Evolutionary conservation across 1,140 invertebrate genomes (phyloP).

Genomic region (Sycophaga agraensis): DNA sequence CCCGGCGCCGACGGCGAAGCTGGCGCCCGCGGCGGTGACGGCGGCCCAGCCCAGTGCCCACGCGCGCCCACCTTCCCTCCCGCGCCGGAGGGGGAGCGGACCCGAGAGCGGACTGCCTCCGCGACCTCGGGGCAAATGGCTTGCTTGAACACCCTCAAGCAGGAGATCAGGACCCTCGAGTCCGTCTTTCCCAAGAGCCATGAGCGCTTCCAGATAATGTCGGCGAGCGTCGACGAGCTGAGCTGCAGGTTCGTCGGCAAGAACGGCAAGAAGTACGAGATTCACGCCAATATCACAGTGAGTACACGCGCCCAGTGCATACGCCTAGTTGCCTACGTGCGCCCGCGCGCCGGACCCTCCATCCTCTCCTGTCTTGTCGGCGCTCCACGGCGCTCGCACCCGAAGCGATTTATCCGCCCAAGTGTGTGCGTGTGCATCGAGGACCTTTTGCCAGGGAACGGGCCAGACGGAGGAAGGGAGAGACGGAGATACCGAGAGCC

Average conservation of each 20-base stretch:
- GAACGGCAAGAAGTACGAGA: constrained; percentile 93
- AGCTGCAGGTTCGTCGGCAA: constrained; percentile 94
- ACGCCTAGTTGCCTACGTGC: neutral
- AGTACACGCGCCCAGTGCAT: constrained; percentile 53
- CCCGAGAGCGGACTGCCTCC: neutral
- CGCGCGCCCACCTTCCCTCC: no score
- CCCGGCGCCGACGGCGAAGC: neutral
- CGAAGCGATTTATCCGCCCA: neutral
- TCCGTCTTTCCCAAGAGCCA: constrained; percentile 92
- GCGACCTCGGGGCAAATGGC: constrained; percentile 71
- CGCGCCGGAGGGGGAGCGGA: neutral
- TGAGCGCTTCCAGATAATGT: constrained; percentile 95
- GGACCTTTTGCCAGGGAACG: neutral
- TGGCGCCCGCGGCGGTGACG: neutral
- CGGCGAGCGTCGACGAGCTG: constrained; percentile 97
- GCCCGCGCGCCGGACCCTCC: no score
- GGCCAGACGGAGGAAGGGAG: neutral
- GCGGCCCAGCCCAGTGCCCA: constrained; percentile 3
- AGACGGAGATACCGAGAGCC: constrained; percentile 6
- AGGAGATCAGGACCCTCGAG: constrained; percentile 96
- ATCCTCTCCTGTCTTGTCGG: neutral
- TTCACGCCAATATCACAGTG: constrained; percentile 98
- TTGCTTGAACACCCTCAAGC: constrained; percentile 95
- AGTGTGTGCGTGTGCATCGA: neutral
- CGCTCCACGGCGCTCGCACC: neutral